Percentiles rank a stretch among this genome's conserved stretches.
These are phyloP conservation scores for Drosophila kanapiae DNA, from an alignment of 1,140 invertebrate genomes.

Conservation along the genomic window DNA sequence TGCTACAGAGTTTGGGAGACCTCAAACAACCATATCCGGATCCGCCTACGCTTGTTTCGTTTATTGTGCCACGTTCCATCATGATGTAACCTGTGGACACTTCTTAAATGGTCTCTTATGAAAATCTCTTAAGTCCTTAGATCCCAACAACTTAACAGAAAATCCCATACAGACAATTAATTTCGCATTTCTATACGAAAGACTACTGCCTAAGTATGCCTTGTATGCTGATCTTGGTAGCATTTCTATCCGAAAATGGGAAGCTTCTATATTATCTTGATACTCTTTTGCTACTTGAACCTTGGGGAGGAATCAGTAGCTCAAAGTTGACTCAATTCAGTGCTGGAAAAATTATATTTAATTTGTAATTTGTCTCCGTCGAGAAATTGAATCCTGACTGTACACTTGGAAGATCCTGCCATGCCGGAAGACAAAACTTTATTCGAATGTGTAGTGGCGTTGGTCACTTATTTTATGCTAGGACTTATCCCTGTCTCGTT, in stretches of 20 bases:
- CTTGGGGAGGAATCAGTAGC: background rate
- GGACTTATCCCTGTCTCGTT: slow-evolving; percentile 24
- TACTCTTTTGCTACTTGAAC: too few relatives aligned
- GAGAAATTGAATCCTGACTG: background rate
- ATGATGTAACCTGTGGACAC: background rate
- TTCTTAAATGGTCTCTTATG: too few relatives aligned
- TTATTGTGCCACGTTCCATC: background rate
- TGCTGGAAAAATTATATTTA: background rate
- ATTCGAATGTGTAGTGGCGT: slow-evolving; percentile 14
- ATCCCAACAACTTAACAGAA: too few relatives aligned
- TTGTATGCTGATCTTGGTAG: too few relatives aligned
- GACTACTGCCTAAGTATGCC: too few relatives aligned
- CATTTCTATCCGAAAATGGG: too few relatives aligned
- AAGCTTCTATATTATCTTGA: too few relatives aligned
- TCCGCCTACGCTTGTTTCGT: background rate
- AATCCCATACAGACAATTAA: too few relatives aligned
- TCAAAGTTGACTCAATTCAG: background rate
- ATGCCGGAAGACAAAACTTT: background rate
- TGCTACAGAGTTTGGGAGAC: background rate
- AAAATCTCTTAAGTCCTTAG: too few relatives aligned
- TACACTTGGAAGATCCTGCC: background rate
- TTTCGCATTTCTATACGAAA: too few relatives aligned
- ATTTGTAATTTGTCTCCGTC: background rate
- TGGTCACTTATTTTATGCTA: slow-evolving; percentile 14
- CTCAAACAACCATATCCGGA: background rate